phyloP scores from a whole-genome alignment of 1,140 invertebrate species.

The Ruditapes philippinarum region DNA sequence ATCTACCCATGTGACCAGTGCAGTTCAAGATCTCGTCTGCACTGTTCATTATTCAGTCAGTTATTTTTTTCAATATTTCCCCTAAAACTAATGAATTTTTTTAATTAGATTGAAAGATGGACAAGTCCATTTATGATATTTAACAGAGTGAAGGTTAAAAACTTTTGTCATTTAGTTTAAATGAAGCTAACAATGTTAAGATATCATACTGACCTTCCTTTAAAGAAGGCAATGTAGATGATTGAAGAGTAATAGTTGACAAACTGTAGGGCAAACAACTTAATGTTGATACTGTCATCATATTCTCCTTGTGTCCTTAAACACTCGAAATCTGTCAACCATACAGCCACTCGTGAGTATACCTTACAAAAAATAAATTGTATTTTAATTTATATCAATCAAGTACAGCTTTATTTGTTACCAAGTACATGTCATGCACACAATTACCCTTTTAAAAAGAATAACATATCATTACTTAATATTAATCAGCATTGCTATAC shows the following conservation, averaged over 20 bases:
- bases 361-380: slow-evolving; percentile 69
- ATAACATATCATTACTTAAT: too few species aligned
- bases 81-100: too few species aligned
- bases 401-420: too few species aligned
- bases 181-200: slow-evolving; percentile 58
- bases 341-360: slow-evolving; percentile 82
- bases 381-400: too few species aligned
- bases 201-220: slow-evolving; percentile 81
- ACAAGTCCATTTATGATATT: too few species aligned
- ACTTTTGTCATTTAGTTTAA: background rate
- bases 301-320: slow-evolving; percentile 85
- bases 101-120: too few species aligned
- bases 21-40: too few species aligned
- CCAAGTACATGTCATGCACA: too few species aligned
- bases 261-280: slow-evolving; percentile 86
- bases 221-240: slow-evolving; percentile 86
- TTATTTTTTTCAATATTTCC: background rate
- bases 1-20: too few species aligned
- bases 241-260: slow-evolving; percentile 87
- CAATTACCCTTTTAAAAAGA: too few species aligned
- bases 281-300: slow-evolving; percentile 86
- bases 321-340: slow-evolving; percentile 85
- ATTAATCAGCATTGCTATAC: too few species aligned
- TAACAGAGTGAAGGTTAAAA: background rate
- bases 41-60: too few species aligned